phyloP scores from a whole-genome alignment of 2,797 vertebrate genomes.

The Chloroceryle inda region DNA sequence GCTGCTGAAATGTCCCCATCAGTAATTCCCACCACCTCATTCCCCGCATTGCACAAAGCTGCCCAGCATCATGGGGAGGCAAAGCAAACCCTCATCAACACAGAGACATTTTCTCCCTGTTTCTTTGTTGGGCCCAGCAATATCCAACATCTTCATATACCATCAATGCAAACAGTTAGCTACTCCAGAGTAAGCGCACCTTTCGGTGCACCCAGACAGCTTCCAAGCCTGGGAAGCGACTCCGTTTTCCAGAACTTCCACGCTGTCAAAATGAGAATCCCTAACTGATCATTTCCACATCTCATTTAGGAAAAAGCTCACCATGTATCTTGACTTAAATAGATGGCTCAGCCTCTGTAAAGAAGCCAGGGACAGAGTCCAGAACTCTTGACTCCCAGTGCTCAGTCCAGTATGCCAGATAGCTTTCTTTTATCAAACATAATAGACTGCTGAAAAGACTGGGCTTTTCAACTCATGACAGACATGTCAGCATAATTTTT shows the following conservation, averaged over 20 bases:
- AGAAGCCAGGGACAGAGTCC: slow-evolving; percentile 35
- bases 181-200: neutral
- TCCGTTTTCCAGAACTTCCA: neutral
- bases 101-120: neutral
- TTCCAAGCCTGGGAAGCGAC: neutral
- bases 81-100: neutral
- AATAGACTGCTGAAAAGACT: slow-evolving; percentile 73
- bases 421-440: slow-evolving; percentile 55
- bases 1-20: neutral
- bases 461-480: slow-evolving; percentile 53
- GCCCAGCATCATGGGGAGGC: neutral
- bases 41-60: neutral
- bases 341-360: slow-evolving; percentile 30
- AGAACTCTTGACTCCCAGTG: slow-evolving; percentile 35
- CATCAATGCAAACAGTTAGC: neutral
- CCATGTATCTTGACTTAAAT: slow-evolving; percentile 41
- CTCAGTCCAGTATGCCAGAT: slow-evolving; percentile 30
- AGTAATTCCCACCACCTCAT: neutral
- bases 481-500: slow-evolving; percentile 51
- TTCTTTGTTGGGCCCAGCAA: neutral
- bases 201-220: neutral
- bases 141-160: neutral
- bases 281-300: neutral
- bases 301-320: slow-evolving; percentile 3
- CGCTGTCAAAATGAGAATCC: neutral